A percentile compares a stretch with the other conserved stretches of the same genome.
Conservation (phyloP, 2,797 vertebrate genomes). For the Myotis daubentonii region DNA sequence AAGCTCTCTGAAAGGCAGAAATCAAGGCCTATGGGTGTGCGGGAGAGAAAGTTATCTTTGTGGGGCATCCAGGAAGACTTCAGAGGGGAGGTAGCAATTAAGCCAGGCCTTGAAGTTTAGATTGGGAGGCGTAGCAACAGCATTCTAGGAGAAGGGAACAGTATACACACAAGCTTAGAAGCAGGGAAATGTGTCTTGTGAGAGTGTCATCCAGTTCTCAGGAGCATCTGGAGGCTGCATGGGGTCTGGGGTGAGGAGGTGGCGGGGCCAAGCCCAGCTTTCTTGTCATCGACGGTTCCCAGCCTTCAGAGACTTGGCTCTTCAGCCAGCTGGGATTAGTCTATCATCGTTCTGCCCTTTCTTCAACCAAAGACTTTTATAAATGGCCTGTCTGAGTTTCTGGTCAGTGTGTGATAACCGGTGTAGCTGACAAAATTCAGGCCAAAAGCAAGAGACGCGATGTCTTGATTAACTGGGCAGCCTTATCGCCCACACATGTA, state of each 20-base stretch:
- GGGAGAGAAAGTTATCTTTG: neutral
- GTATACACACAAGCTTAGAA: neutral
- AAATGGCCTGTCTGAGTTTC: slow-evolving; percentile 32
- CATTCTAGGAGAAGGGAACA: neutral
- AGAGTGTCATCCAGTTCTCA: neutral
- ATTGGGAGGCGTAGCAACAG: neutral
- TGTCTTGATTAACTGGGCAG: slow-evolving; percentile 50
- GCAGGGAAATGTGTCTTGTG: neutral
- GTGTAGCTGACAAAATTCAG: neutral
- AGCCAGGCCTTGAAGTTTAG: neutral
- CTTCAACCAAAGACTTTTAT: slow-evolving; percentile 64
- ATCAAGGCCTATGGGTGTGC: neutral
- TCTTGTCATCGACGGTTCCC: neutral
- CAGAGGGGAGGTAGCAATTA: neutral
- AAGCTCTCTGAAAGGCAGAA: neutral
- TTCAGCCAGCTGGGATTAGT: neutral
- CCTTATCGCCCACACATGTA: slow-evolving; percentile 1
- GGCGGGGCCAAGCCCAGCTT: neutral
- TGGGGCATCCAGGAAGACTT: neutral
- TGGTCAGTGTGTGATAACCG: slow-evolving; percentile 54
- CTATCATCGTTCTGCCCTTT: slow-evolving; percentile 5
- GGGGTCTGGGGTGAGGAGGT: neutral
- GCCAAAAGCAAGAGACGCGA: slow-evolving; percentile 50
- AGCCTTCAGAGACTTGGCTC: neutral
- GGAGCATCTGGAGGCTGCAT: neutral